These are phyloP conservation scores for Tuta absoluta DNA, from an alignment of 2,888 invertebrate species.

Conservation along the genomic window DNA sequence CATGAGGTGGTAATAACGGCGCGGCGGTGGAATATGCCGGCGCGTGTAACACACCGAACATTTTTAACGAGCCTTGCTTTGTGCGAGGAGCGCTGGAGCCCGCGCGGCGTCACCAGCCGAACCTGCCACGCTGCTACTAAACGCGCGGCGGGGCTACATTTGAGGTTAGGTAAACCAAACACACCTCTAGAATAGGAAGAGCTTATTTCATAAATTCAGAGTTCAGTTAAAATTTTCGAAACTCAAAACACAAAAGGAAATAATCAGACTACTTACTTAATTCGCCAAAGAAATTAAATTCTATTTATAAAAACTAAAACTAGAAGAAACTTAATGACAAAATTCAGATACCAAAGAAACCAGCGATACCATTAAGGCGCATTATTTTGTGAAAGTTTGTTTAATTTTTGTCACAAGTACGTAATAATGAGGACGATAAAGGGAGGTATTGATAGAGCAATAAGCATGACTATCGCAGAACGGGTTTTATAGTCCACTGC, in stretches of 20 bases:
- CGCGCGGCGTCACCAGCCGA: not conserved
- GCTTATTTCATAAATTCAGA: not conserved
- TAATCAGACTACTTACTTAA: too few species aligned
- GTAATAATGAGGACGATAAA: slow-evolving; percentile 15
- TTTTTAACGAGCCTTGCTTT: slow-evolving; percentile 23
- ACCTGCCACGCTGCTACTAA: not conserved
- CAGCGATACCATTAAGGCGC: not conserved
- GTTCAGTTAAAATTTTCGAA: not conserved
- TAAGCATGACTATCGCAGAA: not conserved
- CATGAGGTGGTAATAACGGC: slow-evolving; percentile 8
- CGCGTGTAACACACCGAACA: slow-evolving; percentile 14
- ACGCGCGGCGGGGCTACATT: not conserved
- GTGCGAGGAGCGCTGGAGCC: not conserved
- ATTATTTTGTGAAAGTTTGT: not conserved
- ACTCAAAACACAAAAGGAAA: too few species aligned
- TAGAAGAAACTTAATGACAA: not conserved
- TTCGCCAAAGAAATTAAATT: too few species aligned
- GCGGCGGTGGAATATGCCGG: not conserved
- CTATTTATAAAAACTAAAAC: too few species aligned
- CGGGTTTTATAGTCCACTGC: not conserved
- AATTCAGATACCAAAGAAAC: not conserved
- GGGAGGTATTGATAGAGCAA: not conserved
- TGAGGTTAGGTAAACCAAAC: not conserved
- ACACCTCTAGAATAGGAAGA: not conserved
- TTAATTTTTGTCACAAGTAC: not conserved